A percentile compares a stretch with the other conserved stretches of the same genome.
Conservation (phyloP, 2,113 vertebrate genomes). For the Leptobrachium leishanense region DNA sequence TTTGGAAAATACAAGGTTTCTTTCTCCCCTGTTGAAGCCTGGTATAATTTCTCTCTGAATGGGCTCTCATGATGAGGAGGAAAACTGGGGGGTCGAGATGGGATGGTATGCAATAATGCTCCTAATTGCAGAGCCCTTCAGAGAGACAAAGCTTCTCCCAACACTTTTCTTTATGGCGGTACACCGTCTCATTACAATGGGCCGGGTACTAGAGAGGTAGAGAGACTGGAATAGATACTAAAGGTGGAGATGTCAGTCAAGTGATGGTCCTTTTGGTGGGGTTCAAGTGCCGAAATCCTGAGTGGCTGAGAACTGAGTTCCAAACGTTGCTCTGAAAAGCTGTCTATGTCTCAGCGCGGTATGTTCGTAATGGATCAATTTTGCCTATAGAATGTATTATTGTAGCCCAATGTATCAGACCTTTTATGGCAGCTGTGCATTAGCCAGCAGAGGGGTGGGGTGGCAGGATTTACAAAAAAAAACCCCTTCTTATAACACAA, state of each 20-base stretch:
- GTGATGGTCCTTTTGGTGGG: slow-evolving; percentile 68
- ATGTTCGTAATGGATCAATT: slow-evolving; percentile 69
- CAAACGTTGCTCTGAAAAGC: slow-evolving; percentile 70
- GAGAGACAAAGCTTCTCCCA: slow-evolving; percentile 59
- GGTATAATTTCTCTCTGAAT: slow-evolving; percentile 73
- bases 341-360: slow-evolving; percentile 61
- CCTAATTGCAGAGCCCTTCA: slow-evolving; percentile 67
- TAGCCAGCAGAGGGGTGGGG: slow-evolving; percentile 58
- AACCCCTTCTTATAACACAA: slow-evolving; percentile 61
- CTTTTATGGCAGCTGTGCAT: slow-evolving; percentile 72
- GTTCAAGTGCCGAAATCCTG: slow-evolving; percentile 69
- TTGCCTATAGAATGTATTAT: slow-evolving; percentile 70
- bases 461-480: slow-evolving; percentile 58
- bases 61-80: slow-evolving; percentile 72
- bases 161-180: slow-evolving; percentile 64
- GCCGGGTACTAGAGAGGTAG: slow-evolving; percentile 65
- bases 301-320: slow-evolving; percentile 71
- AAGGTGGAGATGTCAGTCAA: slow-evolving; percentile 69
- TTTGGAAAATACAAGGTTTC: slow-evolving; percentile 67
- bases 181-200: slow-evolving; percentile 66
- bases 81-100: slow-evolving; percentile 60
- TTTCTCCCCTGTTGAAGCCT: slow-evolving; percentile 63
- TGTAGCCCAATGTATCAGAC: slow-evolving; percentile 70
- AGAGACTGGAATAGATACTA: slow-evolving; percentile 63
- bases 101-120: slow-evolving; percentile 72